phyloP scores from a whole-genome alignment of 2,113 vertebrate species.

The Cottus gobio region DNA sequence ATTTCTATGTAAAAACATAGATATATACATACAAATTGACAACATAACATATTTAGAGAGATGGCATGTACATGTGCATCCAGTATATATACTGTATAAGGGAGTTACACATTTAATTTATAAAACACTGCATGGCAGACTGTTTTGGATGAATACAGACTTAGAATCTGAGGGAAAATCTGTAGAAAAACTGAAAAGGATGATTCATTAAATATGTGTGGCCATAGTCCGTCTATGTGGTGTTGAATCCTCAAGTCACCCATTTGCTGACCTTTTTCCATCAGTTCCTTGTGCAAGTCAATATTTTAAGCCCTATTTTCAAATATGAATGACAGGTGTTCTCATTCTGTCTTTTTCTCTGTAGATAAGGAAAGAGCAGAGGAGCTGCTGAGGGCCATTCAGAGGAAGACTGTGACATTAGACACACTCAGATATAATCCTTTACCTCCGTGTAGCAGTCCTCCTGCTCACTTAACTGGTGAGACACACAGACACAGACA shows the following conservation, averaged over 20 bases:
- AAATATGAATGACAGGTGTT: conserved; percentile 55
- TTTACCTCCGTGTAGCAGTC: conserved; percentile 83
- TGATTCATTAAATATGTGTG: neutral
- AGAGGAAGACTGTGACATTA: conserved; percentile 88
- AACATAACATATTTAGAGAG: neutral
- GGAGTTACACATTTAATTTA: conserved; percentile 16
- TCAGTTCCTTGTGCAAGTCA: conserved; percentile 6
- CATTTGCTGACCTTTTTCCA: conserved; percentile 20
- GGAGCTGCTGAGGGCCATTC: conserved; percentile 93
- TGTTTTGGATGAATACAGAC: neutral
- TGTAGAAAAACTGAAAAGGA: neutral
- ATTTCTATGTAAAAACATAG: neutral
- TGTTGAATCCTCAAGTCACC: conserved; percentile 12
- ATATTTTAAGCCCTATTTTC: conserved; percentile 27
- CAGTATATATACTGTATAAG: neutral
- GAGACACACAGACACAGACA: conserved; percentile 61
- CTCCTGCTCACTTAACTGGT: conserved; percentile 82
- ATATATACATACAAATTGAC: neutral
- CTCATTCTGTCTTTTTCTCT: conserved; percentile 67
- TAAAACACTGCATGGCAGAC: neutral
- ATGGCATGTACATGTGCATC: neutral
- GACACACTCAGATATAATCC: conserved; percentile 87
- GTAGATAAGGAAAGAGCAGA: conserved; percentile 93
- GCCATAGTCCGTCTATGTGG: neutral
- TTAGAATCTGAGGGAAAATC: neutral